These are phyloP conservation scores for Hyla sarda DNA, from an alignment of 2,113 vertebrate genomes.

Conservation along the genomic window DNA sequence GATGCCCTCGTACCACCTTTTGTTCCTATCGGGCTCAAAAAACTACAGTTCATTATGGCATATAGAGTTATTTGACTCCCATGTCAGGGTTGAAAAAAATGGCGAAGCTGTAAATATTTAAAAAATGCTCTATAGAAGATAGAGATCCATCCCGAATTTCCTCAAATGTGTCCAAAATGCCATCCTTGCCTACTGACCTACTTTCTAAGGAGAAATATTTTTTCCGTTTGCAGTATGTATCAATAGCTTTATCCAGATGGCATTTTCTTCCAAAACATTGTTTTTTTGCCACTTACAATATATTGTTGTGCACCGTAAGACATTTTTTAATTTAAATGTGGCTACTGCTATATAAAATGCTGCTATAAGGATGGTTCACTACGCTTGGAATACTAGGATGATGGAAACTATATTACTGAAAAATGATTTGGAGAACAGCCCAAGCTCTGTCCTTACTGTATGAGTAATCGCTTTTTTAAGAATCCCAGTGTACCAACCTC, in stretches of 20 bases:
- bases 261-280: conserved; percentile 2
- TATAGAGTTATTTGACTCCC: no score
- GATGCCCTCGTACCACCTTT: no score
- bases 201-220: background rate
- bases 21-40: no score
- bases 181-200: background rate
- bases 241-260: background rate
- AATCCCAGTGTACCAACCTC: background rate
- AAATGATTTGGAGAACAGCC: conserved; percentile 32
- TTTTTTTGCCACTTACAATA: background rate
- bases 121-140: no score
- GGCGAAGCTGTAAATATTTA: no score
- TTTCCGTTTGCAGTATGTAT: background rate
- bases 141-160: no score
- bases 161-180: no score
- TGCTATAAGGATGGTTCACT: conserved; percentile 22
- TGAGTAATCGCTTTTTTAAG: conserved; percentile 37
- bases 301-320: background rate
- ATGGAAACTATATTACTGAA: conserved; percentile 41
- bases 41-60: no score
- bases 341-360: conserved; percentile 1
- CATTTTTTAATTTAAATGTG: conserved; percentile 32
- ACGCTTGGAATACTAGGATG: conserved; percentile 32
- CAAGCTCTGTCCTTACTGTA: conserved; percentile 35
- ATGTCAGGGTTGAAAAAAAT: no score